A percentile compares a stretch with the other conserved stretches of the same genome.
These are phyloP conservation scores for Heliconius hortense DNA, from an alignment of 2,888 invertebrate species.

Conservation along the genomic window DNA sequence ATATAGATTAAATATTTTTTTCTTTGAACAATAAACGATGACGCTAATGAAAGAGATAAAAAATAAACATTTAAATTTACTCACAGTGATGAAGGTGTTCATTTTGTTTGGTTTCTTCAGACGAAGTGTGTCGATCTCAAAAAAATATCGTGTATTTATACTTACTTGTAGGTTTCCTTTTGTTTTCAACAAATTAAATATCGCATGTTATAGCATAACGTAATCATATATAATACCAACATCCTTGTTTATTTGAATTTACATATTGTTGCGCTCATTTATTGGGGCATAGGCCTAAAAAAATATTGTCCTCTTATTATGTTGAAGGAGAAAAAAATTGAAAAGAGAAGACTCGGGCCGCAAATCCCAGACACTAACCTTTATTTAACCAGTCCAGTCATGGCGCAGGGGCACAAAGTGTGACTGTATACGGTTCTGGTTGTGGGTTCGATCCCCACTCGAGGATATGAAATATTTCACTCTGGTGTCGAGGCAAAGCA, in stretches of 20 bases:
- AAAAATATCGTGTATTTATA: constrained; percentile 44
- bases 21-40: background rate
- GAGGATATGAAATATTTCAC: no score
- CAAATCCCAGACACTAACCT: no score
- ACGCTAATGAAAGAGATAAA: constrained; percentile 11
- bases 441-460: no score
- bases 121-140: constrained; percentile 61
- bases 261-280: constrained; percentile 8
- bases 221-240: constrained; percentile 10
- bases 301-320: background rate
- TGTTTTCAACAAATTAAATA: constrained; percentile 21
- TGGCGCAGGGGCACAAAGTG: no score
- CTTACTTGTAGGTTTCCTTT: constrained; percentile 43
- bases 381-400: no score
- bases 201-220: constrained; percentile 17
- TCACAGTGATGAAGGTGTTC: constrained; percentile 72
- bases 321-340: no score
- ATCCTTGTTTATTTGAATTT: constrained; percentile 24
- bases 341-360: no score
- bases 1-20: no score
- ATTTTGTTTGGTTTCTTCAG: constrained; percentile 61
- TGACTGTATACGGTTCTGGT: no score
- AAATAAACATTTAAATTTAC: constrained; percentile 47
- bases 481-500: no score
- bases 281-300: background rate